phyloP scores from a whole-genome alignment of 1,140 invertebrate species.

The Dendrolimus kikuchii region DNA sequence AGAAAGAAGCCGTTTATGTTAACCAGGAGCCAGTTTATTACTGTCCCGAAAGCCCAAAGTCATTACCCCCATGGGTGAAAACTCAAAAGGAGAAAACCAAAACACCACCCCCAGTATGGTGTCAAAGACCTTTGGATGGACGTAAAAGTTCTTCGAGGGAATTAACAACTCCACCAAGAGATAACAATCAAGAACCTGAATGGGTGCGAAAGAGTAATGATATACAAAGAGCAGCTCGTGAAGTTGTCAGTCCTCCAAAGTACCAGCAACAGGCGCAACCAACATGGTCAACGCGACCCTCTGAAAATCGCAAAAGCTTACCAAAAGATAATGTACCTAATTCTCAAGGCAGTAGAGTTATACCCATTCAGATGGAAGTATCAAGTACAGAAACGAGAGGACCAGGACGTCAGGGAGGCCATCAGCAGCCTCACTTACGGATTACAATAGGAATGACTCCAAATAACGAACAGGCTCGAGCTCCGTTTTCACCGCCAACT shows the following conservation, averaged over 20 bases:
- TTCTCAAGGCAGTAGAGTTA: constrained; percentile 41
- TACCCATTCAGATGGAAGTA: constrained; percentile 69
- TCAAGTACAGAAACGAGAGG: constrained; percentile 49
- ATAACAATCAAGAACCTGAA: constrained; percentile 54
- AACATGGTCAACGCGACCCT: constrained; percentile 59
- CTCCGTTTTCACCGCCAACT: constrained; percentile 54
- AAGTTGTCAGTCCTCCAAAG: constrained; percentile 55
- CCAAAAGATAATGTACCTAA: constrained; percentile 43
- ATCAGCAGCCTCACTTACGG: constrained; percentile 57
- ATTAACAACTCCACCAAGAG: constrained; percentile 49
- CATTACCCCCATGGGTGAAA: constrained; percentile 64
- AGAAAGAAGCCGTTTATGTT: constrained; percentile 54
- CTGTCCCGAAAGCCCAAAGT: constrained; percentile 60
- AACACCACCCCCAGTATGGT: constrained; percentile 65
- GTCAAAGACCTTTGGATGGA: constrained; percentile 54
- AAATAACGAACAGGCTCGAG: constrained; percentile 26
- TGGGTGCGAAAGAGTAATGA: constrained; percentile 62
- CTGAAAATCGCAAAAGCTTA: constrained; percentile 62
- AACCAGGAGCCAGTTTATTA: constrained; percentile 59
- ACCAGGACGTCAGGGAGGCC: constrained; percentile 34
- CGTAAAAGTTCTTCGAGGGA: constrained; percentile 49
- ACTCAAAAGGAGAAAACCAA: constrained; percentile 66
- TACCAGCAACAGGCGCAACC: constrained; percentile 54
- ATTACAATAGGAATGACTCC: constrained; percentile 65
- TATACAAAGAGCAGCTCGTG: constrained; percentile 46